phyloP scores from a whole-genome alignment of 1,140 invertebrate species.

The Cotesia chilonis region DNA sequence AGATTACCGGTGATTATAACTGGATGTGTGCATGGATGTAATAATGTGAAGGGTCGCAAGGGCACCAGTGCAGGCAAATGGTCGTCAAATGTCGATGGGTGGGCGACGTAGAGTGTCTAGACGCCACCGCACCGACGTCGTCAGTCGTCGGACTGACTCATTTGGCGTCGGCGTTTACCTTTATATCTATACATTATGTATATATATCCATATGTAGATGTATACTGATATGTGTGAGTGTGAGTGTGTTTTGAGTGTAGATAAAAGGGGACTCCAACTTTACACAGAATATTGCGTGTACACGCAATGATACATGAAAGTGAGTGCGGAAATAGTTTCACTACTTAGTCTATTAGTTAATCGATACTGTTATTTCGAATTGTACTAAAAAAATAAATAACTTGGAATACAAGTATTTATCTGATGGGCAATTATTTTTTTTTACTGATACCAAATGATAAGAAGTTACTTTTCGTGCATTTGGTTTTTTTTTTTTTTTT shows the following conservation, averaged over 20 bases:
- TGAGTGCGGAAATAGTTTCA: constrained; percentile 15
- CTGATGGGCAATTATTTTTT: no score
- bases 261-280: not conserved
- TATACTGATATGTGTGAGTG: no score
- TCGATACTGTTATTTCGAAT: no score
- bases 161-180: constrained; percentile 10
- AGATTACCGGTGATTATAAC: not conserved
- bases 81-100: constrained; percentile 23
- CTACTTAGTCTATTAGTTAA: not conserved
- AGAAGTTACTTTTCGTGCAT: no score
- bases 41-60: constrained; percentile 24
- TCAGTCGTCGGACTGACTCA: constrained; percentile 19
- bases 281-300: constrained; percentile 50
- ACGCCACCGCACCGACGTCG: constrained; percentile 20
- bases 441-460: no score
- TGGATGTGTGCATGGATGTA: not conserved
- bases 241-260: no score
- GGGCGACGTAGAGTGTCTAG: constrained; percentile 28
- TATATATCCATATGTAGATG: not conserved
- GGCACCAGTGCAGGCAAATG: constrained; percentile 19
- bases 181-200: not conserved
- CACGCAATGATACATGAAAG: constrained; percentile 54
- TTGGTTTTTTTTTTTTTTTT: no score
- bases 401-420: no score
- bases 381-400: no score